A percentile compares a stretch with the other conserved stretches of the same genome.
phyloP scores from a whole-genome alignment of 2,888 invertebrate species.

The Encarsia formosa region DNA sequence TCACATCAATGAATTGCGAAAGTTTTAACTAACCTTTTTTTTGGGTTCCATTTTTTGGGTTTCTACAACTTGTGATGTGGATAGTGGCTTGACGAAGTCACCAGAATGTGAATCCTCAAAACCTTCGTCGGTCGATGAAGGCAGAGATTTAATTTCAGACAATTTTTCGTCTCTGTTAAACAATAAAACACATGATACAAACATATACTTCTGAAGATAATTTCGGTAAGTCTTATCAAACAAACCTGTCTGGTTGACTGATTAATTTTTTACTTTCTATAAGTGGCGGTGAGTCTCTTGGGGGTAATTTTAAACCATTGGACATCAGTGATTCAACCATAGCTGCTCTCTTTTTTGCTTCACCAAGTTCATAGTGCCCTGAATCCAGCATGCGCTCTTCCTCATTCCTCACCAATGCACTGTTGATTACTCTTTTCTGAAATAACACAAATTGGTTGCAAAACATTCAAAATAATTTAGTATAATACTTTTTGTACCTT shows the following conservation, averaged over 20 bases:
- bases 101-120: constrained; percentile 56
- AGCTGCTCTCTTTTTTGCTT: constrained; percentile 45
- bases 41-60: constrained; percentile 23
- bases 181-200: constrained; percentile 3
- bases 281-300: no score
- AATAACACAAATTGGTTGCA: no score
- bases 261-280: constrained; percentile 34
- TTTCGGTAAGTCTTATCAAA: no score
- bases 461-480: no score
- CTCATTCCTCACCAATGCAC: constrained; percentile 34
- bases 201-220: no score
- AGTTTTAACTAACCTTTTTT: no score
- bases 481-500: constrained; percentile 32
- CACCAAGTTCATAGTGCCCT: constrained; percentile 46
- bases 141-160: constrained; percentile 43
- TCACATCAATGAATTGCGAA: no score
- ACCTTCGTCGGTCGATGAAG: constrained; percentile 56
- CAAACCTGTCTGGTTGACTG: constrained; percentile 41
- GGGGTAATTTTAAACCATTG: constrained; percentile 31
- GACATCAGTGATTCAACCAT: constrained; percentile 38
- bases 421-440: constrained; percentile 14
- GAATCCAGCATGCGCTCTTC: constrained; percentile 47
- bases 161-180: constrained; percentile 40
- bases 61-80: constrained; percentile 36
- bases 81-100: constrained; percentile 45